A percentile compares a stretch with the other conserved stretches of the same genome.
phyloP scores from a whole-genome alignment of 1,140 invertebrate genomes.

The Monochamus saltuarius region DNA sequence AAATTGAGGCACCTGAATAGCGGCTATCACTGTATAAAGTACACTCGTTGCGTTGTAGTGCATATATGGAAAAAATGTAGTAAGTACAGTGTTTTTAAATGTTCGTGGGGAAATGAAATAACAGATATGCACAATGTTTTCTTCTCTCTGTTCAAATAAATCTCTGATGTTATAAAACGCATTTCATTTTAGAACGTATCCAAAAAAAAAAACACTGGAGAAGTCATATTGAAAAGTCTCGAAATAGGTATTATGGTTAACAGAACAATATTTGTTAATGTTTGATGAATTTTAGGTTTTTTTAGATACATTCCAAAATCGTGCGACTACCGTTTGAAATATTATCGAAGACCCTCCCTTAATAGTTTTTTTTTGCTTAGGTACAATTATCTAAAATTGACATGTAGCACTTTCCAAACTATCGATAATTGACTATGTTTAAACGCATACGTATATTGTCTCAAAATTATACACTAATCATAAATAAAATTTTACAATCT shows the following conservation, averaged over 20 bases:
- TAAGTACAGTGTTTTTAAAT: constrained; percentile 29
- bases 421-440: constrained; percentile 32
- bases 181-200: no score
- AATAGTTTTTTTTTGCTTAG: no score
- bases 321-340: no score
- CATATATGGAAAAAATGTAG: constrained; percentile 22
- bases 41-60: constrained; percentile 33
- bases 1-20: constrained; percentile 46
- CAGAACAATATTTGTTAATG: no score
- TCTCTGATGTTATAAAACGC: no score
- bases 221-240: no score
- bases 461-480: constrained; percentile 11
- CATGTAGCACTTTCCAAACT: constrained; percentile 24
- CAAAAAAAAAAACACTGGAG: no score
- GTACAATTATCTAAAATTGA: constrained; percentile 18
- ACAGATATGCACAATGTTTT: constrained; percentile 36
- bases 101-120: constrained; percentile 37
- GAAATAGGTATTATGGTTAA: no score
- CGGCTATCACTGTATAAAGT: constrained; percentile 40
- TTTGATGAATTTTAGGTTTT: no score
- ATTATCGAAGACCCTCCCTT: no score
- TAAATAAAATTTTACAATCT: constrained; percentile 14
- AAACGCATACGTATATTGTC: constrained; percentile 11
- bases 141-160: background rate
- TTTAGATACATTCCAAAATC: no score